phyloP scores from a whole-genome alignment of 2,797 vertebrate species.

The Myotis vivesi region DNA sequence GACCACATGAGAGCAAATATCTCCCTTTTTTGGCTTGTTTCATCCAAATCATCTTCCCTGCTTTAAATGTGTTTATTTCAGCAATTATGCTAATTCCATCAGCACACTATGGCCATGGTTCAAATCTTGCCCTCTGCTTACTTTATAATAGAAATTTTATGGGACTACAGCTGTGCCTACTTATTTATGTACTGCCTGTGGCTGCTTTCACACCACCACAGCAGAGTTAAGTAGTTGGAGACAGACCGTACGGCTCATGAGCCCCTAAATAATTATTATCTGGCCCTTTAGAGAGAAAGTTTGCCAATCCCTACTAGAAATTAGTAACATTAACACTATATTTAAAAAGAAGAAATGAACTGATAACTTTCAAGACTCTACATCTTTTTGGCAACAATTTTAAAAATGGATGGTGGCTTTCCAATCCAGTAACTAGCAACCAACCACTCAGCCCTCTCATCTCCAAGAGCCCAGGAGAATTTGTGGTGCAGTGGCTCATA shows the following conservation, averaged over 20 bases:
- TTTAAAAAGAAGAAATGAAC: not conserved
- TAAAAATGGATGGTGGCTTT: not conserved
- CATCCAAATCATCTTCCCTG: not conserved
- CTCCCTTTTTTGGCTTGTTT: not conserved
- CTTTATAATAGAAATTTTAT: not conserved
- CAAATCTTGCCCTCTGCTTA: slow-evolving; percentile 1
- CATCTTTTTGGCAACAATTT: not conserved
- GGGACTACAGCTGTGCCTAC: not conserved
- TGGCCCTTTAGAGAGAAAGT: not conserved
- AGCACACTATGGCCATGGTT: not conserved
- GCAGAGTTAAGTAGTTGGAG: not conserved
- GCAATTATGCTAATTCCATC: not conserved
- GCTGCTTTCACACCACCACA: not conserved
- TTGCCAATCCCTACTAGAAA: not conserved
- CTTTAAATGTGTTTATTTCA: slow-evolving; percentile 19
- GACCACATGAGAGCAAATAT: not conserved
- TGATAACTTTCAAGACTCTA: not conserved
- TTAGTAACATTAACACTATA: not conserved
- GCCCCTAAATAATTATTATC: not conserved
- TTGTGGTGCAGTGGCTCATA: not conserved
- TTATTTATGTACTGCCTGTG: not conserved
- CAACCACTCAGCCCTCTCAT: not conserved
- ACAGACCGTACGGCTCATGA: not conserved
- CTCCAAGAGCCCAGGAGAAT: not conserved
- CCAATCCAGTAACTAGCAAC: not conserved